phyloP scores from a whole-genome alignment of 2,888 invertebrate species.

The Campaea margaritaria region DNA sequence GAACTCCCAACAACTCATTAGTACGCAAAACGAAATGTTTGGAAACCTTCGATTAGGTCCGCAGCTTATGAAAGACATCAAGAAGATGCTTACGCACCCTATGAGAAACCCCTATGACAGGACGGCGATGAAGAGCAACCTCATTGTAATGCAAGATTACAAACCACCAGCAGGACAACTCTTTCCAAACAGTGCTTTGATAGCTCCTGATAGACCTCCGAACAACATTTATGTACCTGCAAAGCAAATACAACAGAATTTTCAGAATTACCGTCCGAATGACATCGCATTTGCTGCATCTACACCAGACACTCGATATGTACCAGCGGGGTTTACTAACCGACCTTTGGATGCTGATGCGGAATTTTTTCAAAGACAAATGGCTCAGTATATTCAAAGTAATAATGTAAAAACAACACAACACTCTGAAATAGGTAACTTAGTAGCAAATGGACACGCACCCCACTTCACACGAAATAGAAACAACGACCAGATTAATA shows the following conservation, averaged over 20 bases:
- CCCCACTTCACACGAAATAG: constrained; percentile 34
- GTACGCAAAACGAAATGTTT: constrained; percentile 73
- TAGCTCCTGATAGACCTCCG: constrained; percentile 61
- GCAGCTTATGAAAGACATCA: constrained; percentile 84
- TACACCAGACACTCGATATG: constrained; percentile 68
- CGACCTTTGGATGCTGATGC: constrained; percentile 48
- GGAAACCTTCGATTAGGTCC: constrained; percentile 79
- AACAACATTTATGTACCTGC: constrained; percentile 66
- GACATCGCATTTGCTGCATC: constrained; percentile 66
- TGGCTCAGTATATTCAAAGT: constrained; percentile 53
- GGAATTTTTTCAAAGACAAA: constrained; percentile 65
- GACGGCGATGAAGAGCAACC: constrained; percentile 63
- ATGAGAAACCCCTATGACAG: constrained; percentile 75
- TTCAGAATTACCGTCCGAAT: constrained; percentile 53
- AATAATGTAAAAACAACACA: constrained; percentile 50
- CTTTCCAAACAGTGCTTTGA: constrained; percentile 67
- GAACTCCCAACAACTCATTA: constrained; percentile 70
- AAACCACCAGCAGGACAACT: constrained; percentile 73
- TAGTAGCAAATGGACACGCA: constrained; percentile 56
- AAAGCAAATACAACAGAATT: constrained; percentile 63
- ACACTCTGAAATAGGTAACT: constrained; percentile 45
- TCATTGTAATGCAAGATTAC: constrained; percentile 77
- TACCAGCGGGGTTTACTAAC: constrained; percentile 57
- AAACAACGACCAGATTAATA: constrained; percentile 18
- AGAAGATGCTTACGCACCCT: constrained; percentile 84